Evolutionary conservation across 2,113 vertebrate species (phyloP).

Genomic region (Circaetus cinerascens): DNA sequence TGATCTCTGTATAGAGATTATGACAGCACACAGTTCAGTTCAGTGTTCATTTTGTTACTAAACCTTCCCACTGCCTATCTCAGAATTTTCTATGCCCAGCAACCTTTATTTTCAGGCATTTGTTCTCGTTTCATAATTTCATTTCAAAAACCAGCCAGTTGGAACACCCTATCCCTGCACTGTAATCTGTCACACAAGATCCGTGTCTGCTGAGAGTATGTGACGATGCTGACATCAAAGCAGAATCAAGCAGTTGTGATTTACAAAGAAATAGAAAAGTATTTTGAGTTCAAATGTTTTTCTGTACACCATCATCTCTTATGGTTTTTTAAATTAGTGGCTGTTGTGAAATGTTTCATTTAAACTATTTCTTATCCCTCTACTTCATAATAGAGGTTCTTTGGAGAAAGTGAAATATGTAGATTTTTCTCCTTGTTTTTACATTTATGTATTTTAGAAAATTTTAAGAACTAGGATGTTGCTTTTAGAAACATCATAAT

Average conservation of each 20-base stretch:
- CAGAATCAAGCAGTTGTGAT: not conserved
- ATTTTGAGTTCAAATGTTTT: not conserved
- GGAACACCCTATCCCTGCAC: not conserved
- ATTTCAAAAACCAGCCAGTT: not conserved
- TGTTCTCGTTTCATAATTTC: not conserved
- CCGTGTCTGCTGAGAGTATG: not conserved
- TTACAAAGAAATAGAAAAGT: not conserved
- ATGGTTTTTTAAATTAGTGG: rapidly evolving
- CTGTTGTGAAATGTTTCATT: not conserved
- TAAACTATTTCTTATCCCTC: not conserved
- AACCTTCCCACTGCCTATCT: not conserved
- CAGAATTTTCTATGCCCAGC: not conserved
- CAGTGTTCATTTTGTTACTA: not conserved
- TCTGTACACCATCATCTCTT: not conserved
- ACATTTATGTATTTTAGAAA: not conserved
- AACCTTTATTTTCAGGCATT: not conserved
- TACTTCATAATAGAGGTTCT: not conserved
- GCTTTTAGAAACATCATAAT: not conserved
- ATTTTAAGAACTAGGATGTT: not conserved
- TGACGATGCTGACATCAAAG: not conserved
- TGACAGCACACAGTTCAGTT: not conserved
- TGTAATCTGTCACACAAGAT: not conserved
- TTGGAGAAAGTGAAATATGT: not conserved
- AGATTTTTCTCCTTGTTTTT: not conserved
- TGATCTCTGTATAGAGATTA: not conserved